phyloP scores from a whole-genome alignment of 1,140 invertebrate species.

The Plutomurus gul region DNA sequence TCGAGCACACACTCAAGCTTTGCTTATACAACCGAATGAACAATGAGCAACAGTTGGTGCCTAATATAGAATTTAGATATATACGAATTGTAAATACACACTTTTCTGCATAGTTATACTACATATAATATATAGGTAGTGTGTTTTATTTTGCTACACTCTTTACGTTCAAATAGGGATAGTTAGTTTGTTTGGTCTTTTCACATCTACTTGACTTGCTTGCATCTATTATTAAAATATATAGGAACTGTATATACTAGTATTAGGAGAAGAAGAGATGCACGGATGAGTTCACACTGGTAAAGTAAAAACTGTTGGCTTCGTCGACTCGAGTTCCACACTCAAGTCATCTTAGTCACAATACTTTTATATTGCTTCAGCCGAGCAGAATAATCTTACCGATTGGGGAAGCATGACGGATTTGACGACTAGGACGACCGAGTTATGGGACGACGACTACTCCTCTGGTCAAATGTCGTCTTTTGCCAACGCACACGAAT shows the following conservation, averaged over 20 bases:
- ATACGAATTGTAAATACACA: neutral
- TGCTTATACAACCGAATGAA: conserved; percentile 8
- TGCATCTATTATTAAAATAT: no score
- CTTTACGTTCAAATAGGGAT: no score
- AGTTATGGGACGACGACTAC: conserved; percentile 31
- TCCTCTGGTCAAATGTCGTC: conserved; percentile 43
- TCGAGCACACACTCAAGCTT: conserved; percentile 9
- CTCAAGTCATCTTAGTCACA: conserved; percentile 23
- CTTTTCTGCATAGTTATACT: no score
- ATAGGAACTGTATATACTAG: neutral
- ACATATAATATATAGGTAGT: no score
- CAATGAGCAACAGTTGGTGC: neutral
- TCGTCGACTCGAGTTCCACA: conserved; percentile 5
- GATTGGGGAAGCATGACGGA: conserved; percentile 33
- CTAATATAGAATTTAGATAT: neutral
- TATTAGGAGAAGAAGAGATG: neutral
- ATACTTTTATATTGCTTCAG: conserved; percentile 36
- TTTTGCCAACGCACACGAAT: conserved; percentile 37
- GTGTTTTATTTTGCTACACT: no score
- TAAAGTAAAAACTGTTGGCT: conserved; percentile 25
- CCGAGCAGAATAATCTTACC: conserved; percentile 26
- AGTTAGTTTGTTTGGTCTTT: no score
- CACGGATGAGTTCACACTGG: conserved; percentile 27
- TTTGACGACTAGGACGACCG: conserved; percentile 28
- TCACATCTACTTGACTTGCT: no score